Base-by-base conservation (phyloP, 2,888 invertebrate species). In the Napeogenes inachia region DNA sequence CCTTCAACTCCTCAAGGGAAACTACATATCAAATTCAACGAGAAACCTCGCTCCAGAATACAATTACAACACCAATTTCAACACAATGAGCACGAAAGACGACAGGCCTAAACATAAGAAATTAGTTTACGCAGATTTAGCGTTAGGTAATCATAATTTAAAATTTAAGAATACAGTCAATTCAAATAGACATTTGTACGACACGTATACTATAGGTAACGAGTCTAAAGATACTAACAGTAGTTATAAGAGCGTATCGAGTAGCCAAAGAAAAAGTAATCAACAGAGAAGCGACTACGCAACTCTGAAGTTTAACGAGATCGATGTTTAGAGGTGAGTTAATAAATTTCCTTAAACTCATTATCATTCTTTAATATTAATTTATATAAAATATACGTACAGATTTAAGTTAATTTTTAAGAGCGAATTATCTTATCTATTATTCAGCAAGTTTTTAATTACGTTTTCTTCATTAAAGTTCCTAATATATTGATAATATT, bases 91-190 rank as follows among this genome's bases (percentile, higher is more conserved):
- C 69, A 77, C 83, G 30, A 88, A 81, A 79, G 88, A 90, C 21
- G 89, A 89, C 4, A 85, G 85, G 72, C 81, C 84, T 73, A 91
- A 81, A 73, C 87, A 89, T 80, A 91, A 90, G 82, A 91, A 89
- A 73, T 78, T 91, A 83, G 91, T 91, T 58, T 91, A 91, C 72
- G 91, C 91, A 69, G 91, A 91, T 75, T 79, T 91, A 86, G 91
- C 91, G 46, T 83, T 91, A 85, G 90, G 89, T 75, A 91, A 91
- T 77, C 91, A 91, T 84, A 91, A 91, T 81, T 79, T 91, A 82
- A 91, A 91, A 75, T 91, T 91, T 86, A 91, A 91, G 78, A 91
- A 91, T 79, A 91, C 91, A 73, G 91, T 91, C 82, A 91, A 91
- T 86, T 91, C 91, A 68, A 91, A 91, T 85, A 87, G 91, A 80